Evolutionary conservation across 2,113 vertebrate species (phyloP), one percentile per base, ranked within the genome.

Genomic region (Bubo blakistoni): DNA sequence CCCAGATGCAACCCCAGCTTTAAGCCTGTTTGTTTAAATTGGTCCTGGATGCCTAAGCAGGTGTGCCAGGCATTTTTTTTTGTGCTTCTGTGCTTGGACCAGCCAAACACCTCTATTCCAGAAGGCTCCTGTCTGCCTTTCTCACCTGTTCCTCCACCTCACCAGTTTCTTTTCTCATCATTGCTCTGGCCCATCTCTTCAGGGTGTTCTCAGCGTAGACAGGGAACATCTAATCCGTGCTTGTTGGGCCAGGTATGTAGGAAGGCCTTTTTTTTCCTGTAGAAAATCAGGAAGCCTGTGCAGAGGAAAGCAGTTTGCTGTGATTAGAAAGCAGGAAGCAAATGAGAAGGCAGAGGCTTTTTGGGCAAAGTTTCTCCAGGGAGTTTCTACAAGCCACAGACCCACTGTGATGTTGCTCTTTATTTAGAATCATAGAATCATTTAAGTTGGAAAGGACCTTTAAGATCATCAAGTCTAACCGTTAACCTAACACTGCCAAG

Each of bases 341-440:
- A 84, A 90, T 8, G 24, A 84, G 29, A 83, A 81, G 70, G 36
- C 27, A 87, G 81, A 80, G 49, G 30, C 11, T 85, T 80, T 85
- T 81, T 59, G 89, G 46, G 26, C 36, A 72, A 74, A 73, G 24
- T 42, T 94, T 91, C 81, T 76, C 54, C 20, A 6, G 46, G 51
- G 81, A 90, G 62, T n/a, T 77, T 29, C 54, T 94, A 16, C 73
- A 76, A 84, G 52, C 65, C 82, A 61, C 57, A 94, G 69, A 76
- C 27, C 49, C 54, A 36, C 26, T 59, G 30, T 40, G 78, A 82
- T 65, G 51, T 55, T 55, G 74, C 20, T 78, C 71, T 87, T 73
- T 16, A 85, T 87, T 89, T 87, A 38, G 78, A 73, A 62, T 51
- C 58, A 61, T 11, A 52, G 34, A 62, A 52, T 62, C 16, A 69